Percentiles rank a stretch among this genome's conserved stretches.
phyloP scores from a whole-genome alignment of 2,888 invertebrate species.

The Drosophila recens region DNA sequence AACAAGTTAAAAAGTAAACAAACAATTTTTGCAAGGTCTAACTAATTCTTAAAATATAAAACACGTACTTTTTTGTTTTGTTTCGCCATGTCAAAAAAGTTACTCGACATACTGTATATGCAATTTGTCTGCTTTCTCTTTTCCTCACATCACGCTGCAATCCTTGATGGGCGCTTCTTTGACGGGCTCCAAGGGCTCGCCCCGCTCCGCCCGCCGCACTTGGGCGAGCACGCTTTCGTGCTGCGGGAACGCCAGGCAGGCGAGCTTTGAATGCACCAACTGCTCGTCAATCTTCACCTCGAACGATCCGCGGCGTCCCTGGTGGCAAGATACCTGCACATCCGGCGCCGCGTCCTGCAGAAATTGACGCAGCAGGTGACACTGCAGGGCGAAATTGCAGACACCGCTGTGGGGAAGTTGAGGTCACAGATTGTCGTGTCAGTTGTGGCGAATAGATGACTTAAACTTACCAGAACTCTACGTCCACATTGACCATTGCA shows the following conservation, averaged over 20 bases:
- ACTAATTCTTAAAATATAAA: too few relatives aligned
- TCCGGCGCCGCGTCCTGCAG: constrained; percentile 87
- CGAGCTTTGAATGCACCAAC: constrained; percentile 90
- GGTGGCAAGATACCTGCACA: constrained; percentile 87
- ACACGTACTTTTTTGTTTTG: too few relatives aligned
- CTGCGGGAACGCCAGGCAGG: constrained; percentile 90
- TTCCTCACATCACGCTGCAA: constrained; percentile 80
- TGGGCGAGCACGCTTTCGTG: constrained; percentile 89
- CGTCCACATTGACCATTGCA: constrained; percentile 86
- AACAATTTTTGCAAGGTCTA: too few relatives aligned
- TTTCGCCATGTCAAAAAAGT: too few relatives aligned
- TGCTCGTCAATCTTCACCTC: constrained; percentile 90
- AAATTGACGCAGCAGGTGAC: constrained; percentile 87
- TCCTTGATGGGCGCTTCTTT: constrained; percentile 88
- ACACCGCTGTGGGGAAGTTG: constrained; percentile 86
- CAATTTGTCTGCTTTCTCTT: background rate
- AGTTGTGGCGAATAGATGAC: background rate
- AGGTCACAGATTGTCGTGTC: background rate
- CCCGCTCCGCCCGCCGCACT: constrained; percentile 87
- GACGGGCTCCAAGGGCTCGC: constrained; percentile 86
- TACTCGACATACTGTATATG: too few relatives aligned
- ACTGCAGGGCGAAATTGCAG: constrained; percentile 89
- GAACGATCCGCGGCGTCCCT: constrained; percentile 90
- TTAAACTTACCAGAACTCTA: constrained; percentile 88
- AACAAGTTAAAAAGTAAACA: too few relatives aligned